Evolutionary conservation across 2,888 invertebrate genomes (phyloP).

Genomic region (Platypus cylindrus): DNA sequence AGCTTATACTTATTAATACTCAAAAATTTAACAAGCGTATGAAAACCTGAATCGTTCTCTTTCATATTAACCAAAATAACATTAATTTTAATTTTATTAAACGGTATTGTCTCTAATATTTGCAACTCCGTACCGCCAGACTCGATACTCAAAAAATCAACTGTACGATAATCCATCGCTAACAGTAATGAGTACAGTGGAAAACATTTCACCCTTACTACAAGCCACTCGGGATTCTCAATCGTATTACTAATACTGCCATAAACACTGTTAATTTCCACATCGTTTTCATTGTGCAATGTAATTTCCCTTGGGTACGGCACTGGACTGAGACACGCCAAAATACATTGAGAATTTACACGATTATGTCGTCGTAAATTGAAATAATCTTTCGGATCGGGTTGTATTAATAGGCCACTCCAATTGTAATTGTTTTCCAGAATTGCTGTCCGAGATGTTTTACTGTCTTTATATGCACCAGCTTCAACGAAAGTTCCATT

Average conservation of each 20-base stretch:
- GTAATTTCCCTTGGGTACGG: slow-evolving; percentile 56
- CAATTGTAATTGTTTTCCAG: slow-evolving; percentile 58
- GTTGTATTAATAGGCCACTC: slow-evolving; percentile 64
- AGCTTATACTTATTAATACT: slow-evolving; percentile 31
- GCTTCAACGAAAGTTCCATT: slow-evolving; percentile 64
- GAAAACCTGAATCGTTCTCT: slow-evolving; percentile 27
- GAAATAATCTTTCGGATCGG: slow-evolving; percentile 66
- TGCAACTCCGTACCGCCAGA: slow-evolving; percentile 41
- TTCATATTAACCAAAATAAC: slow-evolving; percentile 34
- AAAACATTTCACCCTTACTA: slow-evolving; percentile 70
- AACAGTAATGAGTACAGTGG: slow-evolving; percentile 70
- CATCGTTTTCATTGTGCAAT: slow-evolving; percentile 31
- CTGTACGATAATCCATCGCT: slow-evolving; percentile 56
- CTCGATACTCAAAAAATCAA: slow-evolving; percentile 60
- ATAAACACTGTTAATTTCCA: slow-evolving; percentile 37
- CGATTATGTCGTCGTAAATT: slow-evolving; percentile 46
- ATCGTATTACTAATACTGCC: slow-evolving; percentile 44
- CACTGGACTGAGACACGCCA: slow-evolving; percentile 69
- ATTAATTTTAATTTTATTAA: slow-evolving; percentile 36
- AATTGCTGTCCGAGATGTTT: slow-evolving; percentile 54
- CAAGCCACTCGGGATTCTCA: slow-evolving; percentile 46
- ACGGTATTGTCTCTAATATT: slow-evolving; percentile 48
- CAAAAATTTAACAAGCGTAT: slow-evolving; percentile 32
- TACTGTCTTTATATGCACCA: slow-evolving; percentile 45
- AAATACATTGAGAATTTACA: slow-evolving; percentile 49